Evolutionary conservation across 2,888 invertebrate genomes (phyloP).

Genomic region (Epinotia demarniana): DNA sequence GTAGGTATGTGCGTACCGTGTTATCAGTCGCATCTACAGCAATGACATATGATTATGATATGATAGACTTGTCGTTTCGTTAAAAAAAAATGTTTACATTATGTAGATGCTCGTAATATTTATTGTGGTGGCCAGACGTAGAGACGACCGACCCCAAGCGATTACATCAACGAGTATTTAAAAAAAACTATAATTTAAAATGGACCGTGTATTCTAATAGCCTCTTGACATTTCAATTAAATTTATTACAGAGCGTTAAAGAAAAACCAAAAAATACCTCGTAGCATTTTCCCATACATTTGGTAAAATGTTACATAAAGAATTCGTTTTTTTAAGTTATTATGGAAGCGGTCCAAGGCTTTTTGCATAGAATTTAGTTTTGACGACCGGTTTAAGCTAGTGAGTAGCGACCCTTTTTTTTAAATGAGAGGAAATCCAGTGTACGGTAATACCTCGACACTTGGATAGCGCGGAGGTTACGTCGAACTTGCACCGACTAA

Average conservation of each 20-base stretch:
- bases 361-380: slow-evolving; percentile 16
- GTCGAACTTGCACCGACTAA: too few relatives aligned
- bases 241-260: slow-evolving; percentile 16
- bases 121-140: neutral
- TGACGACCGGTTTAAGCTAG: too few relatives aligned
- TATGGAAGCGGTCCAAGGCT: slow-evolving; percentile 30
- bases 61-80: too few relatives aligned
- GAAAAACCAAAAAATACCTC: slow-evolving; percentile 18
- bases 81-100: neutral
- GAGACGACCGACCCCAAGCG: neutral
- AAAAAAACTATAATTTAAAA: slow-evolving; percentile 29
- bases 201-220: slow-evolving; percentile 29
- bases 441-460: too few relatives aligned
- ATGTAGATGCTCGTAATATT: neutral
- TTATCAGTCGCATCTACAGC: too few relatives aligned
- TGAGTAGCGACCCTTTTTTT: too few relatives aligned
- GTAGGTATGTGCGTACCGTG: too few relatives aligned
- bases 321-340: slow-evolving; percentile 3
- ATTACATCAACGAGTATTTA: neutral
- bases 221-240: slow-evolving; percentile 32
- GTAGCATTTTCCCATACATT: slow-evolving; percentile 1
- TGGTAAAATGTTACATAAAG: neutral
- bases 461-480: too few relatives aligned
- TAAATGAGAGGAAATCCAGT: too few relatives aligned
- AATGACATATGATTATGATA: too few relatives aligned